These are phyloP conservation scores for Steromphala cineraria DNA, from an alignment of 2,888 invertebrate genomes.

Conservation along the genomic window DNA sequence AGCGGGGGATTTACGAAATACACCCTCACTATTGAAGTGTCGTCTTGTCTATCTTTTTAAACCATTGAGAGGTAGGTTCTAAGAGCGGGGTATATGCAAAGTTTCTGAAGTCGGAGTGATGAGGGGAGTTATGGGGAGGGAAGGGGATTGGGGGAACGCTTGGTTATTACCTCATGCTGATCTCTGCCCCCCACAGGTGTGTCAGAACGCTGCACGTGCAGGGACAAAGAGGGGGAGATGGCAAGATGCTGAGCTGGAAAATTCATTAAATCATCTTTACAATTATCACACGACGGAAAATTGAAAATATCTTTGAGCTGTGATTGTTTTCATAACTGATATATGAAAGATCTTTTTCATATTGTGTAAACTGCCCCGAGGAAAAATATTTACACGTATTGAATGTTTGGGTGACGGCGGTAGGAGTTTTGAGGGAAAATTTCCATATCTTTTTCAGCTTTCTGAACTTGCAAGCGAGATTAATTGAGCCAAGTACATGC, in stretches of 20 bases:
- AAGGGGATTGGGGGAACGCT: background rate
- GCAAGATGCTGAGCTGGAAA: background rate
- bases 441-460: conserved; percentile 2
- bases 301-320: background rate
- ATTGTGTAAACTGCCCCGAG: background rate
- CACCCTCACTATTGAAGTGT: too few relatives aligned
- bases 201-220: background rate
- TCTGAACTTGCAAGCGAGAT: background rate
- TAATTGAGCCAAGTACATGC: background rate
- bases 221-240: background rate
- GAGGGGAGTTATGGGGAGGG: background rate
- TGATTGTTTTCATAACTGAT: conserved; percentile 7
- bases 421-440: background rate
- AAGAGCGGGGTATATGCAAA: too few relatives aligned
- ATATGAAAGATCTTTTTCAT: conserved; percentile 5
- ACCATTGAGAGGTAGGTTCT: too few relatives aligned
- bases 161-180: background rate
- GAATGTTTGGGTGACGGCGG: background rate
- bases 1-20: too few relatives aligned
- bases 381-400: conserved; percentile 2
- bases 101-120: too few relatives aligned
- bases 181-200: background rate
- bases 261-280: conserved; percentile 3
- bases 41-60: too few relatives aligned
- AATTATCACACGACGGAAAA: background rate